phyloP scores from a whole-genome alignment of 2,113 vertebrate species.

The Drymodes brunneopygia region DNA sequence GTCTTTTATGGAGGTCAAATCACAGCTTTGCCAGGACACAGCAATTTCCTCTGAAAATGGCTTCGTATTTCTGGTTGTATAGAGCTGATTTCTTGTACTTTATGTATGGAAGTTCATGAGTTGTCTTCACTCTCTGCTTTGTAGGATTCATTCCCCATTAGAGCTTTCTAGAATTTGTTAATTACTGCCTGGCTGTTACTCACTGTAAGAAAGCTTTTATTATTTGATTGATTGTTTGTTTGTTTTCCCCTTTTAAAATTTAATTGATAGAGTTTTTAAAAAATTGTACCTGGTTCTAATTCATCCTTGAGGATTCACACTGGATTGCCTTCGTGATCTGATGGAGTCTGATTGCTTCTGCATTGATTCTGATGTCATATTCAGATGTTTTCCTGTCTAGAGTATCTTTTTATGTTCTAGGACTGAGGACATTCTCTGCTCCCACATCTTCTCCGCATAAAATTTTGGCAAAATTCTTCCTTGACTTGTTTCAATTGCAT shows the following conservation, averaged over 20 bases:
- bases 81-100: background rate
- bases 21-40: background rate
- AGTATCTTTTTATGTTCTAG: background rate
- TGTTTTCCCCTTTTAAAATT: background rate
- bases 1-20: background rate
- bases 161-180: background rate
- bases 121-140: background rate
- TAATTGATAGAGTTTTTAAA: background rate
- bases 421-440: background rate
- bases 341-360: background rate
- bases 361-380: background rate
- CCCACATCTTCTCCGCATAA: background rate
- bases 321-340: background rate
- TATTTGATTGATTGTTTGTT: accelerated
- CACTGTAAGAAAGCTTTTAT: background rate
- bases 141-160: background rate
- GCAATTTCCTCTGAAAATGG: background rate
- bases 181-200: background rate
- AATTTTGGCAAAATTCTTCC: background rate
- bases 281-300: background rate
- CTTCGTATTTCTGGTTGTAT: background rate
- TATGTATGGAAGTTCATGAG: background rate
- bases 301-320: background rate
- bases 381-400: background rate
- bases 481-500: background rate